Percentiles rank a stretch among this genome's conserved stretches.
Conservation (phyloP, 2,797 vertebrate genomes). For the Anguilla obscura region DNA sequence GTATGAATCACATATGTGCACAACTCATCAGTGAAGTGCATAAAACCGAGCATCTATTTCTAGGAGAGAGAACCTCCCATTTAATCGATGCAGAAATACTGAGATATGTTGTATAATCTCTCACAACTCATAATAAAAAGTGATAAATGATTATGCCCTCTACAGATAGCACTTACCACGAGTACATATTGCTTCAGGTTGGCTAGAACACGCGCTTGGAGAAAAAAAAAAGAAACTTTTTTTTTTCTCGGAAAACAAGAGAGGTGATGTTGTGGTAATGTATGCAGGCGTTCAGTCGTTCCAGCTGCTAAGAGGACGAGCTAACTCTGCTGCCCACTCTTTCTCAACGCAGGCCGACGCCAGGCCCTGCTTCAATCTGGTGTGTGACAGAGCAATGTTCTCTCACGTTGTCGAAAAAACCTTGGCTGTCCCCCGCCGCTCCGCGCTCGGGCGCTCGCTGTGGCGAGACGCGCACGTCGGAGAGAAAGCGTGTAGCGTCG, state of each 20-base stretch:
- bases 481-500: neutral
- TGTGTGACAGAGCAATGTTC: slow-evolving; percentile 13
- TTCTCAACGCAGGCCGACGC: neutral
- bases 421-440: neutral
- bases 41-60: neutral
- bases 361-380: slow-evolving; percentile 12
- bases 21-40: neutral
- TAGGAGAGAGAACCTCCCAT: neutral
- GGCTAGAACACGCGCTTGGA: neutral
- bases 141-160: neutral
- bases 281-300: neutral
- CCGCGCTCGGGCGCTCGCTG: neutral
- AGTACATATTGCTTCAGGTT: slow-evolving; percentile 7
- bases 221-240: neutral
- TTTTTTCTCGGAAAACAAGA: slow-evolving; percentile 11
- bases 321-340: slow-evolving; percentile 5
- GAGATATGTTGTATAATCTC: neutral
- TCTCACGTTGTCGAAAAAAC: neutral
- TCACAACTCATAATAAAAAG: neutral
- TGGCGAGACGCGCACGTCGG: neutral
- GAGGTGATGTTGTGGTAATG: neutral
- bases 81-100: neutral
- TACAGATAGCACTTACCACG: neutral
- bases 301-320: slow-evolving; percentile 1
- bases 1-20: neutral